Evolutionary conservation across 2,888 invertebrate genomes (phyloP), one percentile per base, ranked within the genome.

Genomic region (Parasteatoda lunata): DNA sequence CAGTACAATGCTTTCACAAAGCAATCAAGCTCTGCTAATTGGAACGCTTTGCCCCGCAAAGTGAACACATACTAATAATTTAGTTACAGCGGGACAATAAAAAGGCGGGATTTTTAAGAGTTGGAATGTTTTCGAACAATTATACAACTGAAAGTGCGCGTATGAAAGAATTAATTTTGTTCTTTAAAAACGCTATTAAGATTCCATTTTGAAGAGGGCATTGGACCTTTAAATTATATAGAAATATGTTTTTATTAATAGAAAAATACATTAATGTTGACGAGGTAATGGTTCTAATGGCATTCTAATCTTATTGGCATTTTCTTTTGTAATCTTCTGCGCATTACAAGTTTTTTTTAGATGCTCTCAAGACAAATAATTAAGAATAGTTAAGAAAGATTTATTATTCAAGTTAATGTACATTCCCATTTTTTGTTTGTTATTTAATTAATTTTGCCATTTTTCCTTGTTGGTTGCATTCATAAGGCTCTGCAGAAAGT

Each of bases 21-120:
- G 15, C 77, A 77, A 68, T 72, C 72, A 72, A 15, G 59, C 49
- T 47, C 3, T 15, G 59, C 59, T 85, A 79, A 85, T 85, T 85
- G 79, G 54, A 70, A 75, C 69, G 54, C 77, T 64, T 68, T 73
- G 9, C 59, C 59, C 59, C 59, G 8, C 76, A 69, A 9, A 48
- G 59, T 75, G 72, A 45, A 68, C 49, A 64, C 75, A 75, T 76
- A 69, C 47, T 76, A 68, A 68, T 70, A 77, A 83, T 83, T 83
- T 77, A 49, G 71, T 77, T 83, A 77, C 65, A 59, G 77, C 69
- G 51, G 30, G 47, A 68, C 66, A 66, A 66, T 66, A 77, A 77
- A 69, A 77, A 59, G 54, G 47, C 52, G 45, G 54, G 45, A 45
- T 54, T 15, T 30, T 30, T 30, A 30, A 30, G 30, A 30, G 68